Base-by-base conservation (phyloP, 35 echinoderm and acorn worm genomes). In the Apostichopus parvimensis region DNA sequence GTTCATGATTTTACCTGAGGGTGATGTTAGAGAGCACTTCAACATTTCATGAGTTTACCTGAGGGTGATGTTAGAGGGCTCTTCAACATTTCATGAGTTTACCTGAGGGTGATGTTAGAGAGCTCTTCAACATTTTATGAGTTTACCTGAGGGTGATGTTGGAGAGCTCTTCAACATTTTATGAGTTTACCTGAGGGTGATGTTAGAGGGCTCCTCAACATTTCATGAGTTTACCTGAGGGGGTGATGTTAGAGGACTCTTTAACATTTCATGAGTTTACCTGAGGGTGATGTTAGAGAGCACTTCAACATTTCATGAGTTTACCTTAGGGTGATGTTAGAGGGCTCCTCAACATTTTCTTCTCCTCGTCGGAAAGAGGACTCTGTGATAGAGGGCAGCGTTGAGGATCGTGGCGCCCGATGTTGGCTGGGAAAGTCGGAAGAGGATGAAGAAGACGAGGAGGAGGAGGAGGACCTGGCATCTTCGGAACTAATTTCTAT, bases 401-500 rank as follows among this genome's bases (percentile, higher is more conserved):
- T 66, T 53, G 84, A 25, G 70, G 71, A 77, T 1, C 13, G 24
- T n/a, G 17, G 8, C 8, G 24, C 14, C 73, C 79, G 77, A 54
- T 87, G 61, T 68, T 78, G 64, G 18, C 56, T 22, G 15, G 21
- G 45, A 53, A 80, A 88, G 85, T 93, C 87, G 21, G 92, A 78
- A 24, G 86, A 13, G 2, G 92, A 93, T 14, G 71, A 79, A 6
- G 73, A 79, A 57, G 87, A 86, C 6, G 84, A 90, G 58, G 95
- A 96, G 10, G 83, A 96, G 10, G 83, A 85, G 4, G 95, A 94
- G 53, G 95, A 94, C n/a, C 90, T 93, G 23, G 71, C 80, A 80
- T 96, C 91, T 79, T 96, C 95, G 53, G 72, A 58, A 77, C 95
- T 96, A 52, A 83, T 94, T 73, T 96, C 95, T 79, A 96, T 94